Percentiles rank a stretch among this genome's conserved stretches.
phyloP scores from a whole-genome alignment of 2,888 invertebrate species.

The Prosopocoilus inquinatus region DNA sequence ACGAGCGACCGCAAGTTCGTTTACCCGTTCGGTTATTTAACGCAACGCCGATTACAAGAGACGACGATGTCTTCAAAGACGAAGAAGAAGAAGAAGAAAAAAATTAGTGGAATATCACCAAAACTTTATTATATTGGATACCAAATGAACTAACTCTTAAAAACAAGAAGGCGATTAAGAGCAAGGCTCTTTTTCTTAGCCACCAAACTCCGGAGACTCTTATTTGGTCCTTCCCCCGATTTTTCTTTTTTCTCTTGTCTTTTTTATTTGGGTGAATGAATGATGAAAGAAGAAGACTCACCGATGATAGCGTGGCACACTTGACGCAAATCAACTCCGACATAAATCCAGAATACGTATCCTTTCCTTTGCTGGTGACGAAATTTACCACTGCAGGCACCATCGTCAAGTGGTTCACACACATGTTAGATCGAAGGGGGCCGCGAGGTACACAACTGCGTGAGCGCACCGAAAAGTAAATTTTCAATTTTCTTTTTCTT shows the following conservation, averaged over 20 bases:
- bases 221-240: neutral
- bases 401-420: slow-evolving; percentile 48
- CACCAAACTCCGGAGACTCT: neutral
- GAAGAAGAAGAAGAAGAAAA: too few relatives aligned
- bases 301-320: slow-evolving; percentile 42
- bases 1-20: neutral
- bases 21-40: neutral
- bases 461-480: neutral
- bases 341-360: slow-evolving; percentile 48
- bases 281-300: slow-evolving; percentile 39
- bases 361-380: slow-evolving; percentile 47
- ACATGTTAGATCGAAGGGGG: slow-evolving; percentile 38
- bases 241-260: neutral
- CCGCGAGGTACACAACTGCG: neutral
- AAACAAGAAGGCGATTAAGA: neutral
- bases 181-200: neutral
- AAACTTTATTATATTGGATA: too few relatives aligned
- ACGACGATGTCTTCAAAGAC: too few relatives aligned
- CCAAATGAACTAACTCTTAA: too few relatives aligned
- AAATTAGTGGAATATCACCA: too few relatives aligned
- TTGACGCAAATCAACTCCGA: slow-evolving; percentile 47
- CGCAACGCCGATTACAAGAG: neutral
- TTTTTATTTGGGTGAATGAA: too few relatives aligned
- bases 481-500: too few relatives aligned
- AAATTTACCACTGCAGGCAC: slow-evolving; percentile 49